Base-by-base conservation (phyloP, 2,888 invertebrate genomes). In the Caenorhabditis uteleia region DNA sequence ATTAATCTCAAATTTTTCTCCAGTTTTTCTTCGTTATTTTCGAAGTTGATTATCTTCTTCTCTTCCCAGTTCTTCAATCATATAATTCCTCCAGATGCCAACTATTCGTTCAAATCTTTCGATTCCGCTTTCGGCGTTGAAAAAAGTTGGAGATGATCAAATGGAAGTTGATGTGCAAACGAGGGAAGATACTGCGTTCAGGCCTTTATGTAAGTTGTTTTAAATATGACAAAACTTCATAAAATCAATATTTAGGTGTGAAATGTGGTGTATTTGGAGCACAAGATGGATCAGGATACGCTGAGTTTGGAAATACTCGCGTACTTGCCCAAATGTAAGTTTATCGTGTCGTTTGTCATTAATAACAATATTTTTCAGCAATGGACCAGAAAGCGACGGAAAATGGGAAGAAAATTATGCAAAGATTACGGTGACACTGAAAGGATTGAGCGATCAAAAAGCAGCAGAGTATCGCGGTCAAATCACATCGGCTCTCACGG, bases 251-350 rank as follows among this genome's bases (percentile, higher is more conserved):
- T 68, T 43, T 27, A 72, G 72, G 55, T 21, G 49, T 75, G 3
- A 75, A 75, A 58, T 66, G 65, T 23, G 72, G 75, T 8, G 72
- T 75, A 6, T 72, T 72, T 50, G 64, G 64, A 6, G 68, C 58
- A 3, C 34, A 51, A 14, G 54, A 70, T 38, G 75, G 75, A 12
- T 73, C 75, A 7, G 75, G 72, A 21, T 73, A 75, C 53, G 72
- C 67, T 0, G 75, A 75, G 55, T 68, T 75, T 27, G 75, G 75
- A 45, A 58, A 72, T 23, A 73, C 72, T 1, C 27, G 67, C 12
- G 70, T 75, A 26, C 33, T 75, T 8, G 68, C 67, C 0, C 67
- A 73, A 57, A 65, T 75, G 69, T 75, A 29, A 36, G 59, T 54
- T 48, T 43, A 14, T 18, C n/a, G 10, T 16, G 5, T 16, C 33